These are phyloP conservation scores for Macrotis lagotis DNA, from an alignment of 2,113 vertebrate species.

Conservation along the genomic window DNA sequence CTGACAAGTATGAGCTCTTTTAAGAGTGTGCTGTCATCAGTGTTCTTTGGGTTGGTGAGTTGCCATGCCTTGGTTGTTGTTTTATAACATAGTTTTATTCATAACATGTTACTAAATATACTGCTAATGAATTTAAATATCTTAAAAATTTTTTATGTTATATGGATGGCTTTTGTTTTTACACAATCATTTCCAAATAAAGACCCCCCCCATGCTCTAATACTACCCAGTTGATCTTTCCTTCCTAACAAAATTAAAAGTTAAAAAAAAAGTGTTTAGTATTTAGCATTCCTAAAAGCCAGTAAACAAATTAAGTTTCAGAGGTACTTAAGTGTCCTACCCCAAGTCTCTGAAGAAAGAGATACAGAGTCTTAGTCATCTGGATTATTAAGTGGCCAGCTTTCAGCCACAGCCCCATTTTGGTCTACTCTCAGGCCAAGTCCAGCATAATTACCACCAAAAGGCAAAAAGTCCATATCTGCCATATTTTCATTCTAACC, in stretches of 20 bases:
- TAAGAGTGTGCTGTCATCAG: conserved; percentile 57
- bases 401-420: background rate
- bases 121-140: background rate
- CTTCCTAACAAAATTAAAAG: background rate
- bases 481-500: background rate
- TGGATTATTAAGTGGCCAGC: background rate
- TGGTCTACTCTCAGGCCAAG: background rate
- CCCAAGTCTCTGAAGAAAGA: background rate
- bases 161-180: background rate
- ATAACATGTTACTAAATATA: conserved; percentile 9
- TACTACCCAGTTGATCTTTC: background rate
- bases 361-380: background rate
- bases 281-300: background rate
- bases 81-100: conserved; percentile 53
- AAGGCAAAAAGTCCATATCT: background rate
- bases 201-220: background rate
- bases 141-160: background rate
- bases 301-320: background rate
- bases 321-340: background rate
- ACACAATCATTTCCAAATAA: background rate
- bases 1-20: conserved; percentile 25
- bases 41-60: background rate
- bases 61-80: conserved; percentile 30
- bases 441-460: background rate
- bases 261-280: background rate